Conservation (phyloP, 1,140 invertebrate genomes). For the Stenopsyche tienmushanensis region DNA sequence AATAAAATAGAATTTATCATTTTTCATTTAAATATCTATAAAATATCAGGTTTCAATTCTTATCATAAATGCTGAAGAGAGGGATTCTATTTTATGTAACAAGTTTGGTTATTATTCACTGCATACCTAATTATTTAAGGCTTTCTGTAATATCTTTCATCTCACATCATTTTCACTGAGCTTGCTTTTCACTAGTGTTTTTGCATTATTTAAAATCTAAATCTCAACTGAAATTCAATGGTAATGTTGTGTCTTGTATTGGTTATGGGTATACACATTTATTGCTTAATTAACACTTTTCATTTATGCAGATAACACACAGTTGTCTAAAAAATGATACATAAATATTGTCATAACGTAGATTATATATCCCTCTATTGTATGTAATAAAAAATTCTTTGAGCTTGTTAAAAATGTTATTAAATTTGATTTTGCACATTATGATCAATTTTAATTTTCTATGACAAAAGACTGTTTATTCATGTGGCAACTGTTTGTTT, state of each 20-base stretch:
- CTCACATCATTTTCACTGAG: background rate
- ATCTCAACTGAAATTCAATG: no score
- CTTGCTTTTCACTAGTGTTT: background rate
- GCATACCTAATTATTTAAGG: no score
- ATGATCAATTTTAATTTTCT: background rate
- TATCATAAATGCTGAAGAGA: background rate
- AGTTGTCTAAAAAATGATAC: no score
- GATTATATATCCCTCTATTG: no score
- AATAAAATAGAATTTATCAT: slow-evolving; percentile 4
- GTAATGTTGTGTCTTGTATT: slow-evolving; percentile 59
- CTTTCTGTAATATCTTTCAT: no score
- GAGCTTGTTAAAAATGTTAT: no score
- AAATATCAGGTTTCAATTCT: background rate
- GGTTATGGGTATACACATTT: slow-evolving; percentile 45
- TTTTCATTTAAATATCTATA: slow-evolving; percentile 15
- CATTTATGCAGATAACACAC: slow-evolving; percentile 22
- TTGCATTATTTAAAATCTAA: no score
- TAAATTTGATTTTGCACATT: no score
- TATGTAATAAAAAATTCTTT: no score
- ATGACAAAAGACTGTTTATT: background rate
- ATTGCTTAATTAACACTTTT: background rate
- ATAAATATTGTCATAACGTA: no score
- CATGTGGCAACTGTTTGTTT: background rate
- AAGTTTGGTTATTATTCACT: no score
- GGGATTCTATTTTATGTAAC: no score